These are phyloP conservation scores for Sylvia borin DNA, from an alignment of 2,797 vertebrate genomes.

Conservation along the genomic window DNA sequence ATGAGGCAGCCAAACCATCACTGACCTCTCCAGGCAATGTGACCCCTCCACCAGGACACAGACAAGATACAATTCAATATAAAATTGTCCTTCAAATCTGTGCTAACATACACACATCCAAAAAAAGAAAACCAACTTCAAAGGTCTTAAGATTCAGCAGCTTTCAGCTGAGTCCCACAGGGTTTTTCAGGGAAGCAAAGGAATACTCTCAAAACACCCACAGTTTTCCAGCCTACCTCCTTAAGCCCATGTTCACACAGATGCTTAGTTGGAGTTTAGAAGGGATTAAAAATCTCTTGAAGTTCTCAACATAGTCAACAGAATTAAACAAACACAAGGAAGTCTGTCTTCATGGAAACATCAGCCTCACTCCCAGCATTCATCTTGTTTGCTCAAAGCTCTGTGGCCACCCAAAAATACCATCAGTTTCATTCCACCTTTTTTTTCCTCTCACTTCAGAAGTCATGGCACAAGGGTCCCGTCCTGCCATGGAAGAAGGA, in stretches of 20 bases:
- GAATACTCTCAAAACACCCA: neutral
- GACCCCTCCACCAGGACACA: neutral
- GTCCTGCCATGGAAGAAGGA: neutral
- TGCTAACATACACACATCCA: neutral
- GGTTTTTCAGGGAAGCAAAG: neutral
- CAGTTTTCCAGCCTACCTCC: neutral
- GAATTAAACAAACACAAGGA: neutral
- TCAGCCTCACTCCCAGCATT: neutral
- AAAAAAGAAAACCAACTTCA: accelerated
- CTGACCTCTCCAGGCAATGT: neutral
- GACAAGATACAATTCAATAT: neutral
- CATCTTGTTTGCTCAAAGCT: neutral
- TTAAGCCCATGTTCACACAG: neutral
- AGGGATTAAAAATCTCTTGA: neutral
- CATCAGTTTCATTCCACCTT: neutral
- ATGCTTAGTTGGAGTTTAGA: neutral
- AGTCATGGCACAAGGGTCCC: neutral
- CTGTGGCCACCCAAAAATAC: neutral
- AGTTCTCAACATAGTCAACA: neutral
- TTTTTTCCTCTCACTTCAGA: neutral
- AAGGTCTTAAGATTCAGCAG: neutral
- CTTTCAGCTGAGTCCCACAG: neutral
- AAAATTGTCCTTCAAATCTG: neutral
- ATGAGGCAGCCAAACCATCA: neutral
- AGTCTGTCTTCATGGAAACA: neutral